These are phyloP conservation scores for Chymomyza fuscimana DNA, from an alignment of 2,888 invertebrate genomes.

Conservation along the genomic window DNA sequence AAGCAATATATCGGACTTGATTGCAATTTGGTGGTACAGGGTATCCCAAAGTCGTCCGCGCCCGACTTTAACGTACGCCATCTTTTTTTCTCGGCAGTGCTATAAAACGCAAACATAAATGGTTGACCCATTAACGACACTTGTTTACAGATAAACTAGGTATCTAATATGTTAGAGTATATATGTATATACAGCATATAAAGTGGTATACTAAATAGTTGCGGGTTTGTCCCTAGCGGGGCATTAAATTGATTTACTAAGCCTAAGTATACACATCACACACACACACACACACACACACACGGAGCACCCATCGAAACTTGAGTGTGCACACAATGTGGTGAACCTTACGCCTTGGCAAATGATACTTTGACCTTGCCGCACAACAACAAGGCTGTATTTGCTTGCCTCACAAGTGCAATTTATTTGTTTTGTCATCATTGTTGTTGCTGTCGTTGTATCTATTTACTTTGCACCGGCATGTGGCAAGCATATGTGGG, in stretches of 20 bases:
- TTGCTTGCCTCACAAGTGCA: conserved; percentile 63
- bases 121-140: neutral
- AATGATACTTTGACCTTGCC: conserved; percentile 70
- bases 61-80: too few species aligned
- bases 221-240: conserved; percentile 39
- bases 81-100: neutral
- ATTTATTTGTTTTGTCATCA: conserved; percentile 52
- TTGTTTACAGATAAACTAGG: neutral
- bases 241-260: conserved; percentile 69
- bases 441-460: conserved; percentile 15
- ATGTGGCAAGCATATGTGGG: conserved; percentile 20
- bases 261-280: conserved; percentile 50
- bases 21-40: too few species aligned
- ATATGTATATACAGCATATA: neutral
- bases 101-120: too few species aligned
- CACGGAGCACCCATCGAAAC: neutral
- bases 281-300: conserved; percentile 22
- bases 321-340: conserved; percentile 13
- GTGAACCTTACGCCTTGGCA: conserved; percentile 33
- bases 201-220: conserved; percentile 3
- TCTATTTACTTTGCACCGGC: conserved; percentile 62
- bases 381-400: conserved; percentile 37
- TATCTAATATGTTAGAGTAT: neutral
- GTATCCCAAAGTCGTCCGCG: too few species aligned
- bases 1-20: too few species aligned